A percentile compares a stretch with the other conserved stretches of the same genome.
Evolutionary conservation across 2,113 vertebrate genomes (phyloP).

Genomic region (Poecilia latipinna): DNA sequence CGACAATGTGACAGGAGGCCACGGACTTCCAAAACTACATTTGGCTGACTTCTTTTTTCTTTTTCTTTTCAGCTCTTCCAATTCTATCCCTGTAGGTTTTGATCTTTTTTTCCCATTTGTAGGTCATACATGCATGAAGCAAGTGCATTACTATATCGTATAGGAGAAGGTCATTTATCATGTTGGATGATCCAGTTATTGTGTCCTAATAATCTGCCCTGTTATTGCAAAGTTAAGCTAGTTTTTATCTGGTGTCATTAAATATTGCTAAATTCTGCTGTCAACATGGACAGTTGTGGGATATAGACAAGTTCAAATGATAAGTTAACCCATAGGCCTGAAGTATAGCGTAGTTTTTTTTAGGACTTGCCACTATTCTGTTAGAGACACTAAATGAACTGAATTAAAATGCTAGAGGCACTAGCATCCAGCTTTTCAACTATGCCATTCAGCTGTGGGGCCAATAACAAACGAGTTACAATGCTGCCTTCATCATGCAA

Average conservation of each 20-base stretch:
- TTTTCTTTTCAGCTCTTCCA: constrained; percentile 3
- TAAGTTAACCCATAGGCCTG: background rate
- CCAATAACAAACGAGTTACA: background rate
- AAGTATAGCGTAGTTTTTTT: background rate
- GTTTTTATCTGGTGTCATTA: background rate
- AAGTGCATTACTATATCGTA: constrained; percentile 21
- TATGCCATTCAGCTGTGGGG: background rate
- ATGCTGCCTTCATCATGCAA: background rate
- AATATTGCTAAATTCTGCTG: background rate
- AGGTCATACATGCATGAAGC: constrained; percentile 28
- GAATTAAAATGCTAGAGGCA: background rate
- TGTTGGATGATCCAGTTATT: constrained; percentile 6
- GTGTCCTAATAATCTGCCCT: background rate
- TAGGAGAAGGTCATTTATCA: constrained; percentile 17
- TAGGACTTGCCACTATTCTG: background rate
- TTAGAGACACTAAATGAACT: background rate
- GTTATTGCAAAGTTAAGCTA: background rate
- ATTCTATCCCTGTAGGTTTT: constrained; percentile 21
- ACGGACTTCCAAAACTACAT: constrained; percentile 32
- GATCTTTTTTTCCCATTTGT: constrained; percentile 26
- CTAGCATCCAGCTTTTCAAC: background rate
- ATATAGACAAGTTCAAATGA: background rate
- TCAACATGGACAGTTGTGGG: background rate
- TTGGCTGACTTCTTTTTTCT: constrained; percentile 16
- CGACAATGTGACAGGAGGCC: constrained; percentile 39